Evolutionary conservation across 2,113 vertebrate species (phyloP).

Genomic region (Carassius carassius): DNA sequence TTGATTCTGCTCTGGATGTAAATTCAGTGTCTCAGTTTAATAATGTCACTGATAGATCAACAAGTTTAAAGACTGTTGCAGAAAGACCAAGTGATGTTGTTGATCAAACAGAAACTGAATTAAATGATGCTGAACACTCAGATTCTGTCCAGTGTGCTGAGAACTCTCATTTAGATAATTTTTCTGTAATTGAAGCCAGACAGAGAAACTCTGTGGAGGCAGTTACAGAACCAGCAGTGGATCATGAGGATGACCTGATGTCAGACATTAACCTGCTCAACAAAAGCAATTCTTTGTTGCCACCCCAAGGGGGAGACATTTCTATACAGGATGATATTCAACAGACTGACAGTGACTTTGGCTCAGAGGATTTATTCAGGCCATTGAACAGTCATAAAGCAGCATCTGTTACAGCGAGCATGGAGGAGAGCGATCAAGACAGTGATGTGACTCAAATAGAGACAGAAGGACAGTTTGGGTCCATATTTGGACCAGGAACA

Average conservation of each 20-base stretch:
- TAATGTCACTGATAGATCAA: background rate
- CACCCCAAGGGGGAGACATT: background rate
- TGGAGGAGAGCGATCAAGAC: slow-evolving; percentile 9
- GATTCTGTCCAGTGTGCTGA: background rate
- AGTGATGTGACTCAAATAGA: slow-evolving; percentile 27
- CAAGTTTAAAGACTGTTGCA: background rate
- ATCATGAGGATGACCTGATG: background rate
- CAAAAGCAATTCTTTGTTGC: background rate
- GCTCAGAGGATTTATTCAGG: background rate
- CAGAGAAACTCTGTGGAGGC: slow-evolving; percentile 11
- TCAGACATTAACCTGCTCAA: background rate
- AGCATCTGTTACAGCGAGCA: background rate
- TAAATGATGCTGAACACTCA: background rate
- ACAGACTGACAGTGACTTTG: slow-evolving; percentile 1
- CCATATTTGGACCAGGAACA: background rate
- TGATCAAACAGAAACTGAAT: background rate
- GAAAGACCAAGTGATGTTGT: slow-evolving; percentile 4
- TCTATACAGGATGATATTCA: background rate
- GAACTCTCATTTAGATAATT: background rate
- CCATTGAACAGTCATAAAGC: background rate
- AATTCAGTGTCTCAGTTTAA: background rate
- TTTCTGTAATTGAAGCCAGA: background rate
- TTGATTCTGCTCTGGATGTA: background rate
- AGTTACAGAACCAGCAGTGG: background rate
- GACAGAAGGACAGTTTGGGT: background rate